Base-by-base conservation (phyloP, 1,140 invertebrate genomes). In the Drosophila subpulchrella region DNA sequence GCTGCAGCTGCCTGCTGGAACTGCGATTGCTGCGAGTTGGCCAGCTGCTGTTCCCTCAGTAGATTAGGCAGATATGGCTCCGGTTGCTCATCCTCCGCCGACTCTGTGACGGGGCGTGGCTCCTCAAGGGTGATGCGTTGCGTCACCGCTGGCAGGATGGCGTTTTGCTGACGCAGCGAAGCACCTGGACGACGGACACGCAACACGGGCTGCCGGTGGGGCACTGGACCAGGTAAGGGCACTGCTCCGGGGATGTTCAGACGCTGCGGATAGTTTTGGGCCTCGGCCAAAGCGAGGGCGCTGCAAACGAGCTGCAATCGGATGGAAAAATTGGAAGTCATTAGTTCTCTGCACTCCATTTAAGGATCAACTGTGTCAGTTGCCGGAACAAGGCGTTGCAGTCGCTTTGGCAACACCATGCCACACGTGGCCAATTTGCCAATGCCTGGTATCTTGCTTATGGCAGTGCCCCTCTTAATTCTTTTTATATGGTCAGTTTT, bases 241-340 rank as follows among this genome's bases (percentile, higher is more conserved):
- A 95, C 75, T 0, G 95, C 95, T 7, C 95, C 95, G 0, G 95
- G 94, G 58, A 95, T 95, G 72, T 92, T 93, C 4, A 95, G 81
- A 68, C 95, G 92, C 17, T 92, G 93, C 13, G 94, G 94, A 51
- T 92, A 84, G 79, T 93, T 93, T 85, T 93, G 93, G 84, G 94
- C 89, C 59, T 90, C 73, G n/a, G 75, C 71, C 67, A 91, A 48
- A 57, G 55, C 72, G 27, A 88, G 17, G 12, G 75, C 79, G 83
- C 82, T 68, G 50, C 75, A 82, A 15, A 86, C 30, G 44, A 86
- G 84, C 82, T 86, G 72, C 10, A 70, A 72, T 8, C 46, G 10
- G 30, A 71, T 15, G 46, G 10, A 8, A 39, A 42, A 32, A 58
- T 34, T 46, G 36, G 42, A 15, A 63, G 12, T 27, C 5, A 50